phyloP scores from a whole-genome alignment of 2,888 invertebrate species.

The Emesis furor region DNA sequence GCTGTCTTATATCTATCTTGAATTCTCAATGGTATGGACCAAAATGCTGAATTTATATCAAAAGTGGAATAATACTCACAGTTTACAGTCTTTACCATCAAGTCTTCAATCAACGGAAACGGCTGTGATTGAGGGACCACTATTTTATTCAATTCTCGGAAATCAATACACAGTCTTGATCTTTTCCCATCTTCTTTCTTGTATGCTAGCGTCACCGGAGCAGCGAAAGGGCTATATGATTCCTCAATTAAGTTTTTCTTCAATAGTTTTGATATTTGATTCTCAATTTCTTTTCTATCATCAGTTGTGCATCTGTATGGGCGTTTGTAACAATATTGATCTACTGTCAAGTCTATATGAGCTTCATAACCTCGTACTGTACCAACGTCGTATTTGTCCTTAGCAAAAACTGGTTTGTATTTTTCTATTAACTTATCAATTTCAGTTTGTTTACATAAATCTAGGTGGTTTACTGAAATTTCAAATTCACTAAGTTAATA shows the following conservation, averaged over 20 bases:
- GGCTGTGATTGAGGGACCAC: slow-evolving; percentile 78
- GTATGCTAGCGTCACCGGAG: slow-evolving; percentile 56
- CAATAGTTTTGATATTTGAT: slow-evolving; percentile 62
- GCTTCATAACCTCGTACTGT: slow-evolving; percentile 60
- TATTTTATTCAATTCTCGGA: slow-evolving; percentile 77
- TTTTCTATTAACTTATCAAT: slow-evolving; percentile 28
- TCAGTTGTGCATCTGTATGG: slow-evolving; percentile 67
- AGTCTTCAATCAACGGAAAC: slow-evolving; percentile 78
- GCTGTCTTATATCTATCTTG: slow-evolving; percentile 77
- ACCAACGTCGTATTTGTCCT: slow-evolving; percentile 62
- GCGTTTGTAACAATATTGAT: slow-evolving; percentile 68
- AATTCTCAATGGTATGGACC: slow-evolving; percentile 78
- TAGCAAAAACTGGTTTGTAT: slow-evolving; percentile 59
- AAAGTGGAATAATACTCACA: slow-evolving; percentile 78
- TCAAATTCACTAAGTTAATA: slow-evolving; percentile 4
- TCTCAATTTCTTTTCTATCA: slow-evolving; percentile 70
- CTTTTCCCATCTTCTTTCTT: slow-evolving; percentile 64
- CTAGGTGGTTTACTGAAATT: slow-evolving; percentile 28
- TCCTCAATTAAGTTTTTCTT: slow-evolving; percentile 69
- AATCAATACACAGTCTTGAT: slow-evolving; percentile 77
- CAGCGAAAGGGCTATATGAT: slow-evolving; percentile 74
- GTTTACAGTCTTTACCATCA: slow-evolving; percentile 78
- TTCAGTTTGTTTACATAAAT: slow-evolving; percentile 16
- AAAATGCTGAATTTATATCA: slow-evolving; percentile 81
- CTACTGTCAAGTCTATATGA: slow-evolving; percentile 60